Conservation (phyloP, 2,888 invertebrate species). For the Eledona agricola region DNA sequence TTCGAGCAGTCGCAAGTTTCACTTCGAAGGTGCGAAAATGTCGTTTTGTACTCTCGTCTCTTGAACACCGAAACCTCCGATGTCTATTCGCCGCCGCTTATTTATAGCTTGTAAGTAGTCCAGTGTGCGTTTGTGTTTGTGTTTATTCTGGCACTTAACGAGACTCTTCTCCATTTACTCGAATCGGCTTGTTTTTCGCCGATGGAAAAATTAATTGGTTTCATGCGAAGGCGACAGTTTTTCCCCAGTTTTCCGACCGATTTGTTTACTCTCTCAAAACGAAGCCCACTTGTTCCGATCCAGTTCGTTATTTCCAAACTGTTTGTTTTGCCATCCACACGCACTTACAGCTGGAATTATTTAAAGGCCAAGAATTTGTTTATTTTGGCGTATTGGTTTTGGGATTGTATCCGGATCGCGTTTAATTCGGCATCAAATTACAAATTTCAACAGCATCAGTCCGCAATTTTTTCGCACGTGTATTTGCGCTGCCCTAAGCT, state of each 20-base stretch:
- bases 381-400: no score
- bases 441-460: no score
- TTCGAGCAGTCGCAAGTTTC: background rate
- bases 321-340: conserved; percentile 4
- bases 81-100: conserved; percentile 5
- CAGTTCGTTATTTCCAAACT: conserved; percentile 3
- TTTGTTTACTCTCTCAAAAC: conserved; percentile 4
- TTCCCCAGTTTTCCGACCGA: no score
- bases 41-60: background rate
- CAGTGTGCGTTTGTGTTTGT: conserved; percentile 19
- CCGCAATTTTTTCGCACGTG: no score
- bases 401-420: no score
- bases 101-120: conserved; percentile 33
- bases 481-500: no score
- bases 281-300: conserved; percentile 7
- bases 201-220: conserved; percentile 16
- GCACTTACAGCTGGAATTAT: no score
- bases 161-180: conserved; percentile 11
- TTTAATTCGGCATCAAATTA: no score
- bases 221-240: conserved; percentile 9
- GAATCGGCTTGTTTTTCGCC: conserved; percentile 3
- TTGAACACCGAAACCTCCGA: background rate
- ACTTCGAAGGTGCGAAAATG: background rate
- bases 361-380: no score
- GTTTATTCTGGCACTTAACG: conserved; percentile 22